Conservation (phyloP, 2,888 invertebrate species). For the Heliconius ethilla region DNA sequence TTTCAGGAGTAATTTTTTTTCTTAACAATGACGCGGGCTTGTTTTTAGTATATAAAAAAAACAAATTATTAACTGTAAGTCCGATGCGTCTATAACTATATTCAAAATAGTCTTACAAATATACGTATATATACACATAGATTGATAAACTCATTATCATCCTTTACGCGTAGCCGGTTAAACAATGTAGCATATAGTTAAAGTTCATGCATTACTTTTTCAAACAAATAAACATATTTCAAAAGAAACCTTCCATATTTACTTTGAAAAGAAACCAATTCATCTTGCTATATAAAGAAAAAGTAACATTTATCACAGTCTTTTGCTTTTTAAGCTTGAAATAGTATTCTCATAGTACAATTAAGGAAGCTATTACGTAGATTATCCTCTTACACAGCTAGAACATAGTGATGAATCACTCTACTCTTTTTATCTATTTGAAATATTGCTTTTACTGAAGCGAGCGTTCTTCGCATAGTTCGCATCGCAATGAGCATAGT, state of each 20-base stretch:
- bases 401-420: neutral
- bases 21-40: too few species aligned
- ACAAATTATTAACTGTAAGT: too few species aligned
- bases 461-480: too few species aligned
- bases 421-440: too few species aligned
- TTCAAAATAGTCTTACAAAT: too few species aligned
- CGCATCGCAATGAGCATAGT: too few species aligned
- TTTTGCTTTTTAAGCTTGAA: neutral
- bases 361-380: conserved; percentile 13
- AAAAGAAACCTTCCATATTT: neutral
- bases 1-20: too few species aligned
- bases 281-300: neutral
- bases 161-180: neutral
- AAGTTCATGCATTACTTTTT: neutral
- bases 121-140: neutral
- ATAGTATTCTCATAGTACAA: neutral
- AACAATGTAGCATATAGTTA: neutral
- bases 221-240: neutral
- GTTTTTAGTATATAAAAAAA: too few species aligned
- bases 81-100: too few species aligned
- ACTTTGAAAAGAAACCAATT: neutral
- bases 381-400: conserved; percentile 1
- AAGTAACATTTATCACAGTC: neutral
- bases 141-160: neutral
- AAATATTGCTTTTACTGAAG: too few species aligned